Percentiles rank a stretch among this genome's conserved stretches.
These are phyloP conservation scores for Ecdyonurus torrentis DNA, from an alignment of 2,888 invertebrate species.

Conservation along the genomic window DNA sequence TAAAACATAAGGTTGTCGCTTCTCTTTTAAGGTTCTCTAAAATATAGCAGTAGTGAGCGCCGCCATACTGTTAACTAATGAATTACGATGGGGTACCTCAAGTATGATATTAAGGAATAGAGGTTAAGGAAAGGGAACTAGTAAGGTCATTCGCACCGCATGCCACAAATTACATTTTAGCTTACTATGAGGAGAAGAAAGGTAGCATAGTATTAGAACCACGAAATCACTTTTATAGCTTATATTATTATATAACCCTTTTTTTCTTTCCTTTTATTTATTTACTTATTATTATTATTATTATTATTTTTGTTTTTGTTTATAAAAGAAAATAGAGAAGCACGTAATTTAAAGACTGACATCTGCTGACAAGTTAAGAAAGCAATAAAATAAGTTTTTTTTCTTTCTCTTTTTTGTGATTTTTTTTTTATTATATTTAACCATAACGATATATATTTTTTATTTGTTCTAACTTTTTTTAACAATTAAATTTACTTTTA, in stretches of 20 bases:
- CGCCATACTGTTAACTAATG: neutral
- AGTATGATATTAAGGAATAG: neutral
- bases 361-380: neutral
- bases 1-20: no score
- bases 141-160: neutral
- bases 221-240: neutral
- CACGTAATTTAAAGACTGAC: neutral
- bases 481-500: no score
- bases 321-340: neutral
- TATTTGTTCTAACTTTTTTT: no score
- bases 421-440: neutral
- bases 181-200: neutral
- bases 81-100: neutral
- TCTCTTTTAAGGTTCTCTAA: no score
- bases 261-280: neutral
- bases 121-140: neutral
- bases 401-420: neutral
- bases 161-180: neutral
- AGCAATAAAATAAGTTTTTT: neutral
- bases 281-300: neutral
- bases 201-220: neutral
- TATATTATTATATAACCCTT: neutral
- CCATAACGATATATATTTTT: no score
- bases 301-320: neutral
- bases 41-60: no score